Evolutionary conservation across 2,797 vertebrate species (phyloP), one percentile per base, ranked within the genome.

Genomic region (Acrossocheilus fasciatus): DNA sequence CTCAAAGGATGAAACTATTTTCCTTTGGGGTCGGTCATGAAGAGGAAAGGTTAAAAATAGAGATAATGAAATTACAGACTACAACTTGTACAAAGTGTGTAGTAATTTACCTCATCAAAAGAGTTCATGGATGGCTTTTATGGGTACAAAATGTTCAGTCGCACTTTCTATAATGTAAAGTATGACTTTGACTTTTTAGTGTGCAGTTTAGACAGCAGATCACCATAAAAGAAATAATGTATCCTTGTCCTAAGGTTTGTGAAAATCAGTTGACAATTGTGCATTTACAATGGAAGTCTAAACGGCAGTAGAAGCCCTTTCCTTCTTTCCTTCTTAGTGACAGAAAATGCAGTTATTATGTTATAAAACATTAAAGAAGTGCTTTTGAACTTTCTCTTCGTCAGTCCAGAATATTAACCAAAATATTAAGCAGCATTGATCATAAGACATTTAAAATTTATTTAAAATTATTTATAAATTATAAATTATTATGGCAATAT

Each of bases 41-140:
- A 47, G 20, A 83, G 30, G 41, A 34, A 66, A 74, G 41, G 54
- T 75, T 83, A 36, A 84, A 84, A 52, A 66, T 50, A 76, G 30
- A 76, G n/a, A 50, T 83, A 83, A 75, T 83, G 30, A 66, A 50
- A 69, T 52, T 23, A 81, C 30, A 52, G 64, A 81, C 20, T 69
- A 50, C 30, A 69, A 50, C 64, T 23, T 47, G 26, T 81, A 50
- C 43, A 68, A 81, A 83, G 68, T 43, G 68, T 70, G 54, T n/a
- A 54, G 80, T 72, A 54, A 54, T 54, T 26, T 12, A 82, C 66
- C 81, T 82, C 39, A 39, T 82, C 81, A 81, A 36, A 50, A 81
- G 41, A 17, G 64, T 39, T 11, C 11, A 34, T 57, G 8, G 8
- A 26, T 68, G 8, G 23, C 30, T 72, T 41, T 20, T 59, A 15